These are phyloP conservation scores for Candoia aspera DNA, from an alignment of 2,113 vertebrate species.

Conservation along the genomic window DNA sequence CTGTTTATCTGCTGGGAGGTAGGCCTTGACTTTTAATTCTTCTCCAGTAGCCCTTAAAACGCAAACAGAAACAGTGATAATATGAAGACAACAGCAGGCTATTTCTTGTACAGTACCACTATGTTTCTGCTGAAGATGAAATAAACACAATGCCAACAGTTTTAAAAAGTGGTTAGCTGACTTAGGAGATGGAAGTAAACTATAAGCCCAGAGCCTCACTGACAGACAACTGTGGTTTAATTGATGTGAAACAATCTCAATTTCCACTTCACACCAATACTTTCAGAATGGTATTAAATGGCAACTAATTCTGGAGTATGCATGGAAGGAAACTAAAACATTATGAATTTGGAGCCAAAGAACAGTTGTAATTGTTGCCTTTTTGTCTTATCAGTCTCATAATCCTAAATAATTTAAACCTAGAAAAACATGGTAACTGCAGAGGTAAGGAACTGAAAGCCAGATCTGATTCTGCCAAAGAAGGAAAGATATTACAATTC, in stretches of 20 bases:
- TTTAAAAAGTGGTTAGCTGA: not conserved
- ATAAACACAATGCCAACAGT: not conserved
- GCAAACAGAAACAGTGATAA: constrained; percentile 49
- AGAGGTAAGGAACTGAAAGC: not conserved
- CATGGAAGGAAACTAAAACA: not conserved
- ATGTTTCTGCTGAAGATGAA: not conserved
- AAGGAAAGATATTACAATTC: not conserved
- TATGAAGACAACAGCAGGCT: constrained; percentile 39
- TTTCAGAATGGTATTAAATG: not conserved
- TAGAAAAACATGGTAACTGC: not conserved
- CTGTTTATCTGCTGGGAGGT: constrained; percentile 92
- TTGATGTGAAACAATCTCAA: not conserved
- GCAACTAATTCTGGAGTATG: not conserved
- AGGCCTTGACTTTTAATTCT: constrained; percentile 93
- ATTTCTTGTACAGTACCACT: not conserved
- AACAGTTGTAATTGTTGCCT: not conserved
- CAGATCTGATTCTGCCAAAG: not conserved
- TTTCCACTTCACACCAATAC: not conserved
- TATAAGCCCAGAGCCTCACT: not conserved
- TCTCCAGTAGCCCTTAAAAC: constrained; percentile 89
- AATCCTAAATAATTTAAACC: not conserved
- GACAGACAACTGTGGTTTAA: not conserved
- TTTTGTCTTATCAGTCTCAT: not conserved
- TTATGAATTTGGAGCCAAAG: not conserved
- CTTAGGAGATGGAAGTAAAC: not conserved